Evolutionary conservation across 2,113 vertebrate species (phyloP).

Genomic region (Phodopus roborovskii): DNA sequence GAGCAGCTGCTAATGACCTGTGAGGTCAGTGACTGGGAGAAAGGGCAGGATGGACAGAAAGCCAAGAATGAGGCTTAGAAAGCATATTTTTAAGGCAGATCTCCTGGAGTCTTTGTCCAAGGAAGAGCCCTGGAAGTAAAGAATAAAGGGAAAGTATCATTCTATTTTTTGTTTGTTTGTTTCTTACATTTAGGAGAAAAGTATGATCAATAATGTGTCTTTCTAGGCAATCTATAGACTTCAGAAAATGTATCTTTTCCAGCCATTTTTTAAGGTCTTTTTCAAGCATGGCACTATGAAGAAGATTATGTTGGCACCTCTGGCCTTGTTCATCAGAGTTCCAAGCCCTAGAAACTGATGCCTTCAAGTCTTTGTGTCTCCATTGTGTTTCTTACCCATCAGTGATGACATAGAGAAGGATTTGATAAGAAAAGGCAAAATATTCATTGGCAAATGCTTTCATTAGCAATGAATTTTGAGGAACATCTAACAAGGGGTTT

Average conservation of each 20-base stretch:
- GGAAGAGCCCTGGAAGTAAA: not conserved
- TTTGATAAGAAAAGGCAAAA: not conserved
- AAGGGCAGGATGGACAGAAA: not conserved
- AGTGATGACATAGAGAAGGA: not conserved
- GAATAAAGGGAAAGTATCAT: not conserved
- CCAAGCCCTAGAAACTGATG: not conserved
- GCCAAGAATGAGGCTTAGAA: not conserved
- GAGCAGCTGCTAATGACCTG: not conserved
- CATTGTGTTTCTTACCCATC: not conserved
- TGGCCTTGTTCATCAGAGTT: not conserved
- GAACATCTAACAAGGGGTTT: not conserved
- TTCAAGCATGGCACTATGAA: not conserved
- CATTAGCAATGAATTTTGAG: not conserved
- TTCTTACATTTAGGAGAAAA: conserved; percentile 35
- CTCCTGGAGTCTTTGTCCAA: not conserved
- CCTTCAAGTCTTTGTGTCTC: rapidly evolving
- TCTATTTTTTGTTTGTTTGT: not conserved
- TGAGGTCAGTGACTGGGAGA: not conserved
- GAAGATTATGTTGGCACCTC: not conserved
- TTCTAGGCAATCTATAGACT: conserved; percentile 10
- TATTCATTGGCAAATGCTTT: not conserved
- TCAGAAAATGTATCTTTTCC: not conserved
- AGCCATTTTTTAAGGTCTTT: conserved; percentile 32
- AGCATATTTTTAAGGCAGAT: not conserved
- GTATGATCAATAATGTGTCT: conserved; percentile 23